A percentile compares a stretch with the other conserved stretches of the same genome.
phyloP scores from a whole-genome alignment of 2,113 vertebrate genomes.

The Lota lota region DNA sequence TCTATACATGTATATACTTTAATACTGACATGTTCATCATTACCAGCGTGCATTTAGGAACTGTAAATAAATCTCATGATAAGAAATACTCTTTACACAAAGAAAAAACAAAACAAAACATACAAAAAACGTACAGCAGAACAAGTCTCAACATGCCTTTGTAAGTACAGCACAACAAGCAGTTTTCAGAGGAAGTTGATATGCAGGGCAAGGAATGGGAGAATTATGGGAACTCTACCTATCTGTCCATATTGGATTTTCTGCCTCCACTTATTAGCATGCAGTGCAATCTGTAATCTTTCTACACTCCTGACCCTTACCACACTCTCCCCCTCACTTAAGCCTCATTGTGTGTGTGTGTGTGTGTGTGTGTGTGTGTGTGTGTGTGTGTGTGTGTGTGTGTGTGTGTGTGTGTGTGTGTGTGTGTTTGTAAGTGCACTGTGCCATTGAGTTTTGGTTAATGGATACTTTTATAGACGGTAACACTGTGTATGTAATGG shows the following conservation, averaged over 20 bases:
- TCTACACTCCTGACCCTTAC: slow-evolving; percentile 8
- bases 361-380: slow-evolving; percentile 5
- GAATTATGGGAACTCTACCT: slow-evolving; percentile 15
- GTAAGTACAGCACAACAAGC: slow-evolving; percentile 33
- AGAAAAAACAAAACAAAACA: slow-evolving; percentile 2
- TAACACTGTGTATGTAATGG: too few species aligned
- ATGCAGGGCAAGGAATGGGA: slow-evolving; percentile 13
- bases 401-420: neutral
- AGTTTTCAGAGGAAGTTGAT: slow-evolving; percentile 8
- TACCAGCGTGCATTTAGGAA: slow-evolving; percentile 48
- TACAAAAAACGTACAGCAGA: slow-evolving; percentile 31
- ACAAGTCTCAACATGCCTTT: slow-evolving; percentile 34
- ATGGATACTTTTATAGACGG: too few species aligned
- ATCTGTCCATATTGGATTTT: neutral
- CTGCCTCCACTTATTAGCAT: slow-evolving; percentile 32
- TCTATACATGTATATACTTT: slow-evolving; percentile 36
- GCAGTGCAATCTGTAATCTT: slow-evolving; percentile 25
- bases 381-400: neutral
- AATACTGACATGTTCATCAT: slow-evolving; percentile 47
- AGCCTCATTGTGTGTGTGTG: neutral
- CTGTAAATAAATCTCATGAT: slow-evolving; percentile 23
- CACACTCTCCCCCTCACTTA: neutral
- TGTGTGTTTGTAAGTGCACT: neutral
- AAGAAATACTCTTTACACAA: slow-evolving; percentile 30
- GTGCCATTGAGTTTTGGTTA: too few species aligned